phyloP scores from a whole-genome alignment of 35 echinoderm and acorn worm species.

The Eucidaris tribuloides region DNA sequence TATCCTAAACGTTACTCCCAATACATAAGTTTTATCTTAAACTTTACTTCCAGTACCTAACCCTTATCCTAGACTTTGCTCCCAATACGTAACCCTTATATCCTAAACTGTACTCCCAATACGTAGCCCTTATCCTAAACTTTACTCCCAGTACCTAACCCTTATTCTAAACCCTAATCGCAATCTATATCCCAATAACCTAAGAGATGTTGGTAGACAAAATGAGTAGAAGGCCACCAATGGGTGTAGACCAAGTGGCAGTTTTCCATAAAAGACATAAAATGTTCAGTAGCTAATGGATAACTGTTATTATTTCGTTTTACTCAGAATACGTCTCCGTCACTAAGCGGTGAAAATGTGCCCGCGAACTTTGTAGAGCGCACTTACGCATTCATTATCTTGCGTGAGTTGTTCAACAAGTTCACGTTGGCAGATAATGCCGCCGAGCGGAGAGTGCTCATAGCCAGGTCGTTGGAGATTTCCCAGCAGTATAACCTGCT shows the following conservation, averaged over 20 bases:
- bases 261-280: too few relatives aligned
- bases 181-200: not conserved
- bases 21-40: too few relatives aligned
- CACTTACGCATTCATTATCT: slow-evolving; percentile 83
- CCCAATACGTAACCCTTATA: too few relatives aligned
- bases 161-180: too few relatives aligned
- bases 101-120: too few relatives aligned
- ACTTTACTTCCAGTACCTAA: too few relatives aligned
- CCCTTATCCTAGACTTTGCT: too few relatives aligned
- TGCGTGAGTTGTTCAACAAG: slow-evolving; percentile 67
- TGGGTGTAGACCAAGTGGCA: not conserved
- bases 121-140: too few relatives aligned
- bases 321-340: slow-evolving; percentile 25
- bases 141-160: too few relatives aligned
- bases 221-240: not conserved
- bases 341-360: slow-evolving; percentile 44
- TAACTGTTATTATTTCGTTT: not conserved
- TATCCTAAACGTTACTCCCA: too few relatives aligned
- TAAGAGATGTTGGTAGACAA: not conserved
- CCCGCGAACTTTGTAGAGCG: slow-evolving; percentile 76
- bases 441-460: slow-evolving; percentile 46
- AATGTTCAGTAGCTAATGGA: not conserved
- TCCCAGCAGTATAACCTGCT: slow-evolving; percentile 83
- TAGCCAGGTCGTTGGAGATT: slow-evolving; percentile 68
- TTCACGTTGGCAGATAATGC: slow-evolving; percentile 62